phyloP scores from a whole-genome alignment of 2,797 vertebrate genomes.

The Siniperca undulata region DNA sequence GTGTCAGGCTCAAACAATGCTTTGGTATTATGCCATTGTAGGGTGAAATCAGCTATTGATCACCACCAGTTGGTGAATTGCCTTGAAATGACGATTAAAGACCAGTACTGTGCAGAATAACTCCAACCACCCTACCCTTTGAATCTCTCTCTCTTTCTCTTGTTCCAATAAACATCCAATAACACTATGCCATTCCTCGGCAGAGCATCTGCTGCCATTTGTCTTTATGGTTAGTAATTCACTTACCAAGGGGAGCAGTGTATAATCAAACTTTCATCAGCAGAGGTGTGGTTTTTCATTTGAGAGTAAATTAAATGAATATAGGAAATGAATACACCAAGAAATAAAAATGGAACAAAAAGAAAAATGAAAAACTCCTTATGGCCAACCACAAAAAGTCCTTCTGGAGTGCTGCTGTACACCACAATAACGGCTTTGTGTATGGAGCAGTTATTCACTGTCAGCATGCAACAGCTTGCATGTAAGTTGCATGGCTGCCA shows the following conservation, averaged over 20 bases:
- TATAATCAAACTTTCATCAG: slow-evolving; percentile 66
- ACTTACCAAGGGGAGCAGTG: slow-evolving; percentile 57
- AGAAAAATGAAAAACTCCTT: slow-evolving; percentile 49
- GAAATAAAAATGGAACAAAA: slow-evolving; percentile 43
- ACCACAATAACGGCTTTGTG: slow-evolving; percentile 37
- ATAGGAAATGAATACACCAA: slow-evolving; percentile 49
- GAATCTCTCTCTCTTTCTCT: slow-evolving; percentile 45
- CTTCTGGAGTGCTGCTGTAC: slow-evolving; percentile 31
- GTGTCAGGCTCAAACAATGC: slow-evolving; percentile 52
- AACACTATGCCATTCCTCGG: slow-evolving; percentile 64
- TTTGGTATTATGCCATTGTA: slow-evolving; percentile 54
- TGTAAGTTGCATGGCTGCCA: slow-evolving; percentile 58
- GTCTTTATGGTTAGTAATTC: slow-evolving; percentile 76
- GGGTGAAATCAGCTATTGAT: slow-evolving; percentile 69
- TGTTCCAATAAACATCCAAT: slow-evolving; percentile 70
- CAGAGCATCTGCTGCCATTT: slow-evolving; percentile 76
- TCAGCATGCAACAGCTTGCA: slow-evolving; percentile 70
- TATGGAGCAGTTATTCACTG: slow-evolving; percentile 56
- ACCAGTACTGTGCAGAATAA: slow-evolving; percentile 48
- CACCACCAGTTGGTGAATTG: slow-evolving; percentile 60
- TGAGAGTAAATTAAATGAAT: slow-evolving; percentile 64
- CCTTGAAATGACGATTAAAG: slow-evolving; percentile 78
- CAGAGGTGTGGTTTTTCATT: slow-evolving; percentile 64
- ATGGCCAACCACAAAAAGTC: slow-evolving; percentile 21
- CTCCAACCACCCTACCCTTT: slow-evolving; percentile 46